phyloP scores from a whole-genome alignment of 1,140 invertebrate species.

The Drosophila eugracilis region DNA sequence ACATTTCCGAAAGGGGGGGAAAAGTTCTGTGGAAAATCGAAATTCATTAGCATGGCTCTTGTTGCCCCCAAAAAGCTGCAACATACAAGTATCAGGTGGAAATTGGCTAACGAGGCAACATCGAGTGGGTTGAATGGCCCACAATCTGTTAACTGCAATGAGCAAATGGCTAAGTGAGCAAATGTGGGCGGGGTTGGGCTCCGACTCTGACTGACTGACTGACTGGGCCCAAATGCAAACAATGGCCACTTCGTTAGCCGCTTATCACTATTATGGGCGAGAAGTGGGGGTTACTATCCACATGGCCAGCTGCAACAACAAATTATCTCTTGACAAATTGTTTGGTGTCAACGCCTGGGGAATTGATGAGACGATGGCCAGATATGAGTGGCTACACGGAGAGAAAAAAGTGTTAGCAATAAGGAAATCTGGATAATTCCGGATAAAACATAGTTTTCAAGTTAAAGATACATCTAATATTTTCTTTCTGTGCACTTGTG shows the following conservation, averaged over 20 bases:
- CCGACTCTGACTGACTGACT: too few species aligned
- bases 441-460: not conserved
- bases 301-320: conserved; percentile 45
- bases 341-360: conserved; percentile 51
- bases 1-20: conserved; percentile 7
- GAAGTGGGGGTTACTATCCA: conserved; percentile 2
- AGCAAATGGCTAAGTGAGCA: conserved; percentile 15
- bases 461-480: not conserved
- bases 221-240: conserved; percentile 44
- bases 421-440: not conserved
- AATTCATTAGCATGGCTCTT: conserved; percentile 12
- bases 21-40: conserved; percentile 1
- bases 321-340: conserved; percentile 78
- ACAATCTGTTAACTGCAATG: conserved; percentile 47
- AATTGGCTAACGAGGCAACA: conserved; percentile 13
- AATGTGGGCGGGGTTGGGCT: not conserved
- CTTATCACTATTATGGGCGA: conserved; percentile 50
- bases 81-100: conserved; percentile 29
- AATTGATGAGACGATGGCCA: conserved; percentile 29
- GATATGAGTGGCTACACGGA: conserved; percentile 6
- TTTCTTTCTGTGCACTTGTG: conserved; percentile 1
- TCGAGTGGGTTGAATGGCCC: conserved; percentile 45
- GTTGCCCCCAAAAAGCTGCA: conserved; percentile 62
- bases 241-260: conserved; percentile 70
- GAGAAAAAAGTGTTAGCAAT: not conserved